Percentiles rank a stretch among this genome's conserved stretches.
phyloP scores from a whole-genome alignment of 2,888 invertebrate species.

The Drosophila melanosoma region DNA sequence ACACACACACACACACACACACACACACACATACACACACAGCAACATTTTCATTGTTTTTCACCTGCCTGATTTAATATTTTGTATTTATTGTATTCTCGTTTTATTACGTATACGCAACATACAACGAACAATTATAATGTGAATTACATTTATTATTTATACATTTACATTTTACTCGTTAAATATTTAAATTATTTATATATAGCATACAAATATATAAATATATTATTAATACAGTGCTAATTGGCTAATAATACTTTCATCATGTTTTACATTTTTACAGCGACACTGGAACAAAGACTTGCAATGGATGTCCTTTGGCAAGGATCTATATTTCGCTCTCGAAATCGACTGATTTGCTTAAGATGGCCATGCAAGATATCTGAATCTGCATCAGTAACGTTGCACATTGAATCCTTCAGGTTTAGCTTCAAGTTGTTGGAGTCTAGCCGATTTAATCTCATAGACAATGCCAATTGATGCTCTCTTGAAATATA shows the following conservation, averaged over 20 bases:
- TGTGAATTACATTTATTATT: background rate
- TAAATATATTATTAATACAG: background rate
- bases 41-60: conserved; percentile 37
- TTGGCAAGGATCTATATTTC: no score
- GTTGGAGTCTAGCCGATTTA: background rate
- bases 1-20: background rate
- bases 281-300: no score
- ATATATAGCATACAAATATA: no score
- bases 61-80: conserved; percentile 63
- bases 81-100: conserved; percentile 20
- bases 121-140: background rate
- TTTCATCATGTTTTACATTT: no score
- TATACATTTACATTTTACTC: background rate
- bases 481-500: background rate
- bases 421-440: background rate
- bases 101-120: conserved; percentile 1
- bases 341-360: no score
- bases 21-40: conserved; percentile 6
- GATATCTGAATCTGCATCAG: background rate
- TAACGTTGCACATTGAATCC: background rate
- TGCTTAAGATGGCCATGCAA: no score
- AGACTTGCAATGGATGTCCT: no score
- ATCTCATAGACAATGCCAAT: background rate
- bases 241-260: background rate
- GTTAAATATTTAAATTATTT: background rate